Conservation (phyloP, 2,113 vertebrate species). For the Aramus guarauna region DNA sequence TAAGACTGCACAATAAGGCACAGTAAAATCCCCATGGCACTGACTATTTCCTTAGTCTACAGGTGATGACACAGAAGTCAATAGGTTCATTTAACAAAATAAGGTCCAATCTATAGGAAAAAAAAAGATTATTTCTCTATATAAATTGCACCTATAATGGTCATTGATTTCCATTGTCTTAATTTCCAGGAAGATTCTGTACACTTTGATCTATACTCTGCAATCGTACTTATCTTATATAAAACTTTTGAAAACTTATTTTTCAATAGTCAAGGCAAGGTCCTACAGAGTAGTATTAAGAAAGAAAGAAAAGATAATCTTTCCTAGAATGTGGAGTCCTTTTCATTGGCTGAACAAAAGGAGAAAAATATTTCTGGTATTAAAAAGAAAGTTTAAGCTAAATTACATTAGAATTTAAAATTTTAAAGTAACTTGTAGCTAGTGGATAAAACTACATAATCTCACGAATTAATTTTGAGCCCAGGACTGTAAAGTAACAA, state of each 20-base stretch:
- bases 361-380: not conserved
- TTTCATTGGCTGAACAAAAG: not conserved
- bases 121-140: not conserved
- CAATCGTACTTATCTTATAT: not conserved
- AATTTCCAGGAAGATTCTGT: not conserved
- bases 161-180: not conserved
- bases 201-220: not conserved
- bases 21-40: not conserved
- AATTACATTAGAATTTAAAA: not conserved
- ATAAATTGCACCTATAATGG: not conserved
- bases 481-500: not conserved
- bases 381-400: not conserved
- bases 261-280: not conserved
- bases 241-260: not conserved
- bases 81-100: not conserved
- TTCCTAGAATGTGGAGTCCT: not conserved
- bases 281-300: not conserved
- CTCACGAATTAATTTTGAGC: not conserved
- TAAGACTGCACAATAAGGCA: not conserved
- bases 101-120: not conserved
- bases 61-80: not conserved
- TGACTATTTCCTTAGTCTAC: not conserved
- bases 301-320: not conserved
- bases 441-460: not conserved
- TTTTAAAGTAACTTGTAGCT: not conserved